Base-by-base conservation (phyloP, 2,888 invertebrate species). In the Epiblema foenella region DNA sequence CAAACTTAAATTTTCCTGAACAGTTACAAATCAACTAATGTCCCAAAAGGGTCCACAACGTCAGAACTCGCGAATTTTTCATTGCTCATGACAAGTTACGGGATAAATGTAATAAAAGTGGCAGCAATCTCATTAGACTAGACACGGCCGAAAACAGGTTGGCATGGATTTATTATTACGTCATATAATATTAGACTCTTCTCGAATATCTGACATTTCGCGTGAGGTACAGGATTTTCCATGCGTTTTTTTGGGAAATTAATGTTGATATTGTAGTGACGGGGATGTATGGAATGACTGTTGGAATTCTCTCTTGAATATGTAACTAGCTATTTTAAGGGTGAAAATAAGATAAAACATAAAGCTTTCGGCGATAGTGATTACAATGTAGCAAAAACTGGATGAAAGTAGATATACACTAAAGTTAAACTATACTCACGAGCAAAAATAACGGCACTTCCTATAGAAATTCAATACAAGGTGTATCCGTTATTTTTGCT, bases 101-200 rank as follows among this genome's bases (percentile, higher is more conserved):
- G 4, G 67, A 49, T n/a, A 46, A 37, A 66, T 71, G 18, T 71
- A 57, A 59, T 59, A 66, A 65, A 62, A 71, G 39, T 49, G 49
- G 56, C 57, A 59, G 59, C 20, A 66, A 62, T 67, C 67, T 71
- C 39, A 67, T 71, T 67, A 66, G 62, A 67, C 66, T 29, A 60
- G 37, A n/a, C 56, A 70, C 17, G 42, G 64, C 24, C 69, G 56
- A 70, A 56, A 33, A 33, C 33, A 52, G 51, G 54, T 49, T 67
- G 56, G 33, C 66, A 59, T 29, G 51, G 56, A 71, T 71, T 67
- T 71, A 71, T 71, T 57, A 59, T 67, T 24, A 60, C 49, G 66
- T 51, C 66, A 59, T 65, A 60, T 66, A 71, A 66, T 37, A 49
- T 29, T 24, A 64, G 57, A 52, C 8, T 58, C 7, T 18, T 58